Evolutionary conservation across 2,888 invertebrate genomes (phyloP).

Genomic region (Atethmia centrago): DNA sequence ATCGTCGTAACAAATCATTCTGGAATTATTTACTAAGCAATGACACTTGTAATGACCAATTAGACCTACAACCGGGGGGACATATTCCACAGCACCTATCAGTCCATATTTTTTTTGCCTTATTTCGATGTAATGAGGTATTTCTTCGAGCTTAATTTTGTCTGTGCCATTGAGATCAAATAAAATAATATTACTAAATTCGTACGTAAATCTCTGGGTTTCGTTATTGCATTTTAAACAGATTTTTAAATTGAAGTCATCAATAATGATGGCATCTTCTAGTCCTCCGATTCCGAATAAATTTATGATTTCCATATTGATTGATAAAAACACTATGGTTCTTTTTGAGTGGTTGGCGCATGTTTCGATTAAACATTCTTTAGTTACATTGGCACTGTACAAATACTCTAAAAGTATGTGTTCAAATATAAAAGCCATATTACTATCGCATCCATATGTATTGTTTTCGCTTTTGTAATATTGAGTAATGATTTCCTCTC

Average conservation of each 20-base stretch:
- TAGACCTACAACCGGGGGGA: slow-evolving; percentile 16
- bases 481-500: slow-evolving; percentile 2
- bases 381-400: slow-evolving; percentile 7
- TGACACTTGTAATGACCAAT: slow-evolving; percentile 29
- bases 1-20: slow-evolving; percentile 25
- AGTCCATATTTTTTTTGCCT: too few species aligned
- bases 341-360: slow-evolving; percentile 6
- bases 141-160: too few species aligned
- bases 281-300: slow-evolving; percentile 14
- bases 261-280: slow-evolving; percentile 13
- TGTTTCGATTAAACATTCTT: background rate
- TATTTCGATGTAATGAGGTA: too few species aligned
- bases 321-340: background rate
- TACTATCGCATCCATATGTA: slow-evolving; percentile 3
- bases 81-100: slow-evolving; percentile 27
- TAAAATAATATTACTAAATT: slow-evolving; percentile 10
- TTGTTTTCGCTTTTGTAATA: background rate
- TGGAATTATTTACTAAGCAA: slow-evolving; percentile 23
- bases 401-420: background rate
- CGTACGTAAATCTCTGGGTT: slow-evolving; percentile 20
- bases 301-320: slow-evolving; percentile 6
- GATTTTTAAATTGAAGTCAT: slow-evolving; percentile 13
- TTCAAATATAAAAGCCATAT: slow-evolving; percentile 11
- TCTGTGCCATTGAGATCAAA: too few species aligned
- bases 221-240: slow-evolving; percentile 27